Evolutionary conservation across 2,113 vertebrate species (phyloP), one percentile per base, ranked within the genome.

Genomic region (Stomatorhinus ivindoensis): DNA sequence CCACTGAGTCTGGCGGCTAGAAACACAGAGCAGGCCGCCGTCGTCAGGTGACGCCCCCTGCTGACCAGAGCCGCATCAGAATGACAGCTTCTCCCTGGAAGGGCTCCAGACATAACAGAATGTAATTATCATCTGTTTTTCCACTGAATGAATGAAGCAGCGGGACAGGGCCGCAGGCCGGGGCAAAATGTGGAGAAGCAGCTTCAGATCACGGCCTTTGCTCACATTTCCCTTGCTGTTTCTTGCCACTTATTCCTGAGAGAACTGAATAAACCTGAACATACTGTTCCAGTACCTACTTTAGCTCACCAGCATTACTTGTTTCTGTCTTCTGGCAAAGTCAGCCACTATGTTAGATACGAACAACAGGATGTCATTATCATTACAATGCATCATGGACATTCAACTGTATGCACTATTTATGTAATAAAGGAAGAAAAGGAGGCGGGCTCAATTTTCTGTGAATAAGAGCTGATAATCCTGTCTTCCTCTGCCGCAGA

Each of bases 91-190:
- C 44, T 15, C 65, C 76, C 88, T 76, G 73, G 88, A 53, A 11
- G 50, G 9, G 3, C 48, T 35, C 76, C 73, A 58, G 69, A 21
- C 47, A 83, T 21, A 89, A 19, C 88, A 19, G 21, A 53, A 58
- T 51, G 73, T n/a, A 89, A 46, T 85, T 58, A 58, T 53, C 35
- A 39, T 83, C 76, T 31, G 76, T 61, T 35, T 61, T 61, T 89
- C 88, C 13, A 39, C 76, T 15, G 76, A 58, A 84, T 39, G 76
- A 89, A 84, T 11, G 48, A 58, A 89, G 24, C 76, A 42, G 47
- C 10, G 5, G 51, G 42, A 84, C 24, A 65, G 51, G 5, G 21
- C 88, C 27, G 39, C 21, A 21, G 76, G 50, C 80, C 6, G 3
- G 39, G 27, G 39, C n/a, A 21, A 31, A 84, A 53, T 39, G 51